Conservation (phyloP, 2,113 vertebrate genomes). For the Amphiprion percula region DNA sequence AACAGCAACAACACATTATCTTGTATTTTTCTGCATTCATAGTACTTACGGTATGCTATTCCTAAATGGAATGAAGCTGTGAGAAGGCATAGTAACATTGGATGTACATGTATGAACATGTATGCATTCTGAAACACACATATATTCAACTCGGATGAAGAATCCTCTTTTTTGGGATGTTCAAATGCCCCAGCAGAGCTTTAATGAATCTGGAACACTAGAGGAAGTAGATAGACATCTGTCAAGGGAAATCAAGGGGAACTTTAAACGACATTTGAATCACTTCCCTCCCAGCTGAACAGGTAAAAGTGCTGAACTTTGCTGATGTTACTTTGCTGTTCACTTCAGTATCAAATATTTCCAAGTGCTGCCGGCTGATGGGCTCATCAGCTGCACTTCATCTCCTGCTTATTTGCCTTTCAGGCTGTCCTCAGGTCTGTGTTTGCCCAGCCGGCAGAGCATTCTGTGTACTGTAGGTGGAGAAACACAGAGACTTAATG, state of each 20-base stretch:
- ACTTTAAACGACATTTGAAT: background rate
- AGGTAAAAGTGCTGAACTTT: background rate
- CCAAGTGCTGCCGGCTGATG: background rate
- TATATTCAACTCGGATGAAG: too few species aligned
- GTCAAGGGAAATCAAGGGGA: background rate
- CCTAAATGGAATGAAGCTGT: background rate
- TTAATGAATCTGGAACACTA: background rate
- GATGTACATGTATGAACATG: background rate
- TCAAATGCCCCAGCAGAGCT: background rate
- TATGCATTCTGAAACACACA: too few species aligned
- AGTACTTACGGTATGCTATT: background rate
- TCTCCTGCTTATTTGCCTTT: conserved; percentile 45
- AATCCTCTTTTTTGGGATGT: too few species aligned
- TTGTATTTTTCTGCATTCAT: too few species aligned
- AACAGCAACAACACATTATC: too few species aligned
- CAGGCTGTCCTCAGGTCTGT: conserved; percentile 52
- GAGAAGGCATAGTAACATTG: background rate
- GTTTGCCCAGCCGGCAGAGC: conserved; percentile 71
- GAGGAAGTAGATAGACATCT: too few species aligned
- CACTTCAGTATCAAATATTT: background rate
- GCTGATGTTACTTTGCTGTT: conserved; percentile 1
- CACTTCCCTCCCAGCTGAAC: background rate
- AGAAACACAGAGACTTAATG: conserved; percentile 59
- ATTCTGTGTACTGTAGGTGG: conserved; percentile 25
- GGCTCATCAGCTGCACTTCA: conserved; percentile 46